Conservation (phyloP, 2,113 vertebrate species). For the Brienomyrus longianalis region DNA sequence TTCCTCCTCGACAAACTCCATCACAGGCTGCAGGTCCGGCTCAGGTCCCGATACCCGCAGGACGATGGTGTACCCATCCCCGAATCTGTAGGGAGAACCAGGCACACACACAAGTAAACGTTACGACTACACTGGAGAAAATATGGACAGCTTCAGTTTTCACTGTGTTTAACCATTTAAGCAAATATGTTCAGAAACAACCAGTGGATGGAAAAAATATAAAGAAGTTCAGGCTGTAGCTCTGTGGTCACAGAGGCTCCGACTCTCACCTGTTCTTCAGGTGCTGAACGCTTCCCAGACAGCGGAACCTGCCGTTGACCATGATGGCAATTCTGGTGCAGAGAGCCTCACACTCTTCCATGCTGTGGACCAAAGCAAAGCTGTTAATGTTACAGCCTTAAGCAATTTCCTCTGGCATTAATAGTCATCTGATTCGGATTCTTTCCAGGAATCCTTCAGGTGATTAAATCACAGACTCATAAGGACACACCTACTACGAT, state of each 20-base stretch:
- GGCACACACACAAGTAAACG: neutral
- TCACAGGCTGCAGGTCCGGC: conserved; percentile 80
- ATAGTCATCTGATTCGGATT: neutral
- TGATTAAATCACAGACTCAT: neutral
- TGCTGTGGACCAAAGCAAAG: conserved; percentile 58
- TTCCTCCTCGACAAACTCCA: conserved; percentile 85
- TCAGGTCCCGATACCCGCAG: conserved; percentile 80
- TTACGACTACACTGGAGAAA: neutral
- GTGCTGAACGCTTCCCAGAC: conserved; percentile 94
- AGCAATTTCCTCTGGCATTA: neutral
- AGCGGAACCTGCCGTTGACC: conserved; percentile 93
- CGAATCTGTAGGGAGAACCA: conserved; percentile 65
- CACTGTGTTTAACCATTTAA: neutral
- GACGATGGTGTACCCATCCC: conserved; percentile 96
- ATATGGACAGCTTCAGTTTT: neutral
- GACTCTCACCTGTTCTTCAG: conserved; percentile 83
- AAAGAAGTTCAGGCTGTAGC: neutral
- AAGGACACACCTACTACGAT: neutral
- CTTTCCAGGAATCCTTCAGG: neutral
- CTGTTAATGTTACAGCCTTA: neutral
- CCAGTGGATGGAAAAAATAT: neutral
- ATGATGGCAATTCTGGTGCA: conserved; percentile 98
- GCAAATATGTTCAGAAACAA: neutral
- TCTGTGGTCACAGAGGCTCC: neutral
- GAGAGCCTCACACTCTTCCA: conserved; percentile 97